phyloP scores from a whole-genome alignment of 2,888 invertebrate species.

The Lasioglossum figueresi region DNA sequence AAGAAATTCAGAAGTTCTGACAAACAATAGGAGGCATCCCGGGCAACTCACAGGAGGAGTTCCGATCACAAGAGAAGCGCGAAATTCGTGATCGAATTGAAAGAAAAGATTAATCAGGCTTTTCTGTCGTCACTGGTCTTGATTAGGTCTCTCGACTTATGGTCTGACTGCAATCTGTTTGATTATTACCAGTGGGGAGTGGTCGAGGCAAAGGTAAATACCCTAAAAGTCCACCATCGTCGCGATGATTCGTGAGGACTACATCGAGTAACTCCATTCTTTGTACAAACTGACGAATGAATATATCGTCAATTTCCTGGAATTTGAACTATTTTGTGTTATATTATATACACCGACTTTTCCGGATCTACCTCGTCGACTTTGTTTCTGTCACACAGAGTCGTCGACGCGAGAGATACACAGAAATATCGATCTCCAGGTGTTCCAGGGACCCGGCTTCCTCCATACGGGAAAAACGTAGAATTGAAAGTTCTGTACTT shows the following conservation, averaged over 20 bases:
- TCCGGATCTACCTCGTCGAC: not conserved
- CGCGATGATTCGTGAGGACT: no score
- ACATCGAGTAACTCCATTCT: not conserved
- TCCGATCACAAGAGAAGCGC: not conserved
- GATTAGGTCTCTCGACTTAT: no score
- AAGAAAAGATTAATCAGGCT: not conserved
- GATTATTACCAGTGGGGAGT: no score
- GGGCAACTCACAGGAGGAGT: not conserved
- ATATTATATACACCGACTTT: not conserved
- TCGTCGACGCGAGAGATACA: constrained; percentile 9
- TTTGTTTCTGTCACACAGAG: not conserved
- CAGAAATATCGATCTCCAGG: constrained; percentile 36
- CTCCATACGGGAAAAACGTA: constrained; percentile 20
- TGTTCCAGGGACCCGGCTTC: constrained; percentile 36
- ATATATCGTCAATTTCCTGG: not conserved
- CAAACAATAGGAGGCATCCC: no score
- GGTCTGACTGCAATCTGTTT: no score
- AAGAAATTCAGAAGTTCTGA: no score
- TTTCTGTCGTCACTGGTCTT: no score
- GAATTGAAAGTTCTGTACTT: constrained; percentile 47
- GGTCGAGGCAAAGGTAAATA: no score
- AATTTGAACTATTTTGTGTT: not conserved
- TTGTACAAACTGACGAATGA: not conserved
- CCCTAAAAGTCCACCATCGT: no score
- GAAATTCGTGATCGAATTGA: not conserved